Evolutionary conservation across 2,797 vertebrate species (phyloP), one percentile per base, ranked within the genome.

Genomic region (Notolepis coatsorum): DNA sequence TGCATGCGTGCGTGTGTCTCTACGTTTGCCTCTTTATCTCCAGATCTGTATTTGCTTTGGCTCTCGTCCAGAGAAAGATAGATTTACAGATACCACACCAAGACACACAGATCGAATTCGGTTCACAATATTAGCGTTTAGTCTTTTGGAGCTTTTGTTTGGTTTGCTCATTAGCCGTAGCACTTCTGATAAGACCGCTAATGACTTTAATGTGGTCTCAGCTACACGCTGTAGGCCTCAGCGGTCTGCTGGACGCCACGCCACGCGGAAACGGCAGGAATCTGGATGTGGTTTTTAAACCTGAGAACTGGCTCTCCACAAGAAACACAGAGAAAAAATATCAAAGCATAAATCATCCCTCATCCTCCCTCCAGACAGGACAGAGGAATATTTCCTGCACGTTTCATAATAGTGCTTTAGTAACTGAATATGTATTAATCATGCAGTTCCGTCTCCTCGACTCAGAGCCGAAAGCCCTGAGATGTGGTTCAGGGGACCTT

Each of bases 1-100:
- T 20, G 41, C 10, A 17, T 21, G 41, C 10, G 41, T 43, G 41
- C 20, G 17, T 43, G 41, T 23, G 41, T 43, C 15, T 23, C 15
- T 9, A 17, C 9, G 41, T 43, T 90, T 89, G 70, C 79, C 81
- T 89, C 86, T 71, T 76, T 72, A 88, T 91, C 92, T 91, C 72
- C 74, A 88, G 89, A 93, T 92, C 91, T 91, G 81, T 95, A 89
- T 96, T 97, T 96, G 91, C 78, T 84, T 97, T 96, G 95, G 95
- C 94, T 59, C 61, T 54, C 41, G 75, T 80, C 84, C 86, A 87
- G 80, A 84, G 77, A 75, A 56, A 79, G 84, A 88, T 87, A 67
- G 79, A 87, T 85, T 89, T 78, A 65, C 75, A 87, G 89, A 92
- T 89, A 85, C 48, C 65, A 61, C 20, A 45, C 59, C 71, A 79